A percentile compares a stretch with the other conserved stretches of the same genome.
phyloP scores from a whole-genome alignment of 2,113 vertebrate species.

The Verasper variegatus region DNA sequence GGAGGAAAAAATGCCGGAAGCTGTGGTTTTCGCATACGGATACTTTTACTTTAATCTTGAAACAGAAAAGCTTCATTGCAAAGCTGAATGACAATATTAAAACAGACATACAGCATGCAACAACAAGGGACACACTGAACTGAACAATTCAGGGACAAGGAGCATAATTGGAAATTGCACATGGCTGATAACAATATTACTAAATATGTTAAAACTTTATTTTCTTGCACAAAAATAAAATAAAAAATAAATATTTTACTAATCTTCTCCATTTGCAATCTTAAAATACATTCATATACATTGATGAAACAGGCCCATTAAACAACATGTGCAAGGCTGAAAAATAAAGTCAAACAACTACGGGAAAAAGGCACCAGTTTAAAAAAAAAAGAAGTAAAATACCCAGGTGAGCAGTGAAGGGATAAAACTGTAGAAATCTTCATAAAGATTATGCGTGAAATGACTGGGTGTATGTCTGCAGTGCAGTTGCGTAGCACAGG shows the following conservation, averaged over 20 bases:
- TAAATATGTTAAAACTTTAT: neutral
- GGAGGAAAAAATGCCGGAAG: neutral
- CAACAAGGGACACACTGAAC: neutral
- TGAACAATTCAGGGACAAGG: slow-evolving; percentile 25
- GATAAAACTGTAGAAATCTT: neutral
- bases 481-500: neutral
- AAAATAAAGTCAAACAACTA: neutral
- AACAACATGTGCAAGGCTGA: slow-evolving; percentile 31
- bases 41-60: slow-evolving; percentile 24
- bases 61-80: slow-evolving; percentile 6
- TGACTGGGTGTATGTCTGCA: neutral
- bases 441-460: slow-evolving; percentile 20
- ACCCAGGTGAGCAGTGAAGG: slow-evolving; percentile 10
- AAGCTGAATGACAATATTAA: slow-evolving; percentile 2
- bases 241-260: slow-evolving; percentile 6
- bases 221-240: neutral
- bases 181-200: neutral
- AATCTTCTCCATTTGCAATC: neutral
- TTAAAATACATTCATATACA: slow-evolving; percentile 34
- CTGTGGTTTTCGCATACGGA: neutral
- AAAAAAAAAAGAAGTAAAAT: slow-evolving; percentile 9
- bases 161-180: slow-evolving; percentile 12
- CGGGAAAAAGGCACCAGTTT: slow-evolving; percentile 53
- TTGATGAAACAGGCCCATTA: slow-evolving; percentile 6
- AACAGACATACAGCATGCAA: neutral